These are phyloP conservation scores for Myoxocephalus aenaeus DNA, from an alignment of 2,797 vertebrate genomes.

Conservation along the genomic window DNA sequence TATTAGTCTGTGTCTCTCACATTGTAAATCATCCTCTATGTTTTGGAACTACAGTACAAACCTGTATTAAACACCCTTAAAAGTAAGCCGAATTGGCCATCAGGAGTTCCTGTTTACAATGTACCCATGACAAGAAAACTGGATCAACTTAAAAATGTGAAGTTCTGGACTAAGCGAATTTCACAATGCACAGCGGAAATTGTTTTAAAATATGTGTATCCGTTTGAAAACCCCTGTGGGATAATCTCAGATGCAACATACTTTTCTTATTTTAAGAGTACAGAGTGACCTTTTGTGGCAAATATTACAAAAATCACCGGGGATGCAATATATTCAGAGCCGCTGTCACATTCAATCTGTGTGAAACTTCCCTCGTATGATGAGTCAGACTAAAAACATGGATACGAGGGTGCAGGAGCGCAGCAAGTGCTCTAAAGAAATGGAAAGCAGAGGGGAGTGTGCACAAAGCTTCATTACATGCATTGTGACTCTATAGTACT, in stretches of 20 bases:
- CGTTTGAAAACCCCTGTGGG: slow-evolving; percentile 12
- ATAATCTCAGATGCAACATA: slow-evolving; percentile 2
- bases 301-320: slow-evolving; percentile 33
- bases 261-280: slow-evolving; percentile 17
- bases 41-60: not conserved
- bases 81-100: not conserved
- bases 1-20: not conserved
- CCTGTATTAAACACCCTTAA: not conserved
- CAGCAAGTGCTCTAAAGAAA: slow-evolving; percentile 26
- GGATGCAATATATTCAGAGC: slow-evolving; percentile 44
- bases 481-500: slow-evolving; percentile 48
- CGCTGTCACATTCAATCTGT: slow-evolving; percentile 46
- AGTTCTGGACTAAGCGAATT: not conserved
- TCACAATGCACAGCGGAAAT: not conserved
- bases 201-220: not conserved
- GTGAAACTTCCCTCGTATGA: slow-evolving; percentile 46
- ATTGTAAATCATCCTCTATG: not conserved
- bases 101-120: not conserved
- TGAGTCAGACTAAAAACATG: slow-evolving; percentile 58
- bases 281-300: slow-evolving; percentile 6
- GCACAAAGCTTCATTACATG: slow-evolving; percentile 61
- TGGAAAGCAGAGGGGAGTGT: slow-evolving; percentile 10
- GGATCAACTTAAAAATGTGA: not conserved
- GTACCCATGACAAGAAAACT: not conserved
- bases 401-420: not conserved